A percentile compares a stretch with the other conserved stretches of the same genome.
Conservation (phyloP, 1,140 invertebrate species). For the Caerostris darwini region DNA sequence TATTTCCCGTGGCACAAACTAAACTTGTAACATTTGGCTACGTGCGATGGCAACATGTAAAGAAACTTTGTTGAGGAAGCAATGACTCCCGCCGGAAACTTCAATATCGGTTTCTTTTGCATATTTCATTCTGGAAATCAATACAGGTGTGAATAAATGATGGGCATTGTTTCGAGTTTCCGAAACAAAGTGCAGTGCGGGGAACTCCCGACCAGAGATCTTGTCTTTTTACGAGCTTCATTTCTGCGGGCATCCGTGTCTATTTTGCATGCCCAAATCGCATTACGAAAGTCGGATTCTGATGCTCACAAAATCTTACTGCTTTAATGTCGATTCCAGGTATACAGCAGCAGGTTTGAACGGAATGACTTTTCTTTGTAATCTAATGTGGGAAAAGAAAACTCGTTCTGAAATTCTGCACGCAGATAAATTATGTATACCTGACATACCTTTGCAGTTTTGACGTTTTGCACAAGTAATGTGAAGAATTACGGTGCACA, state of each 20-base stretch:
- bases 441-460: too few relatives aligned
- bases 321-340: neutral
- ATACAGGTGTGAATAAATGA: neutral
- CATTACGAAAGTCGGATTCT: neutral
- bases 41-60: neutral
- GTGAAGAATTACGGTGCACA: too few relatives aligned
- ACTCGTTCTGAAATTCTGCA: neutral
- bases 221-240: neutral
- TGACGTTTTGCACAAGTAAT: too few relatives aligned
- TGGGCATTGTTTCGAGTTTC: neutral
- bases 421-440: neutral
- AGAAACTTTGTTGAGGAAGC: neutral
- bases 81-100: neutral
- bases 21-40: neutral
- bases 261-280: neutral
- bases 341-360: neutral
- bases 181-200: neutral
- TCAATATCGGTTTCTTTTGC: neutral
- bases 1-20: neutral
- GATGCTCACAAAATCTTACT: neutral
- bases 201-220: neutral
- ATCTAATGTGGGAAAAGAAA: neutral
- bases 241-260: neutral
- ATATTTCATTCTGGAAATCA: neutral
- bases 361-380: neutral